These are phyloP conservation scores for Uropsilus gracilis DNA, from an alignment of 2,113 vertebrate genomes.

Conservation along the genomic window DNA sequence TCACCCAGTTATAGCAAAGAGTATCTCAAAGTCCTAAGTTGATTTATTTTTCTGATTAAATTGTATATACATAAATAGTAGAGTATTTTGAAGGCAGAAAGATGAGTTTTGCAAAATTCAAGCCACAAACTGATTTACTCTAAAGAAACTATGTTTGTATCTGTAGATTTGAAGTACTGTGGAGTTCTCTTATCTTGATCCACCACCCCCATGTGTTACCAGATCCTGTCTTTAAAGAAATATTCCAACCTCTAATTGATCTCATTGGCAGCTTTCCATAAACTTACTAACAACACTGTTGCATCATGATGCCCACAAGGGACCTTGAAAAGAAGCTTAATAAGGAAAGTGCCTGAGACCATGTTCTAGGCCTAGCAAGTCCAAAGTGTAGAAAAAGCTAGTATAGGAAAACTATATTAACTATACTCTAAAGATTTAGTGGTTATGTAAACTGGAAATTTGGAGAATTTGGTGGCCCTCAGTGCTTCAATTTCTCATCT, in stretches of 20 bases:
- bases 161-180: neutral
- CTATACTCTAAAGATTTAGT: neutral
- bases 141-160: neutral
- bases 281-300: neutral
- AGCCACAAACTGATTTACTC: neutral
- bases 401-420: no score
- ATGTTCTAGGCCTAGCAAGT: neutral
- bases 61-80: neutral
- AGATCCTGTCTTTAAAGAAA: neutral
- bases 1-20: slow-evolving; percentile 71
- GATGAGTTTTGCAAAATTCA: slow-evolving; percentile 36
- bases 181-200: no score
- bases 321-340: neutral
- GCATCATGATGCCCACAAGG: neutral
- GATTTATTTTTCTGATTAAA: slow-evolving; percentile 71
- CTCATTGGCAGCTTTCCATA: neutral
- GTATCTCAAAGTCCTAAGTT: slow-evolving; percentile 69
- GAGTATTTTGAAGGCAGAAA: neutral
- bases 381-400: neutral
- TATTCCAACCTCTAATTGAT: neutral
- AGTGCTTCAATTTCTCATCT: neutral
- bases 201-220: neutral
- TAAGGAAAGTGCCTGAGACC: neutral
- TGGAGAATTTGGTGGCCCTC: neutral
- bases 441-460: neutral